Percentiles rank a stretch among this genome's conserved stretches.
These are phyloP conservation scores for Polydesmus complanatus DNA, from an alignment of 2,888 invertebrate species.

Conservation along the genomic window DNA sequence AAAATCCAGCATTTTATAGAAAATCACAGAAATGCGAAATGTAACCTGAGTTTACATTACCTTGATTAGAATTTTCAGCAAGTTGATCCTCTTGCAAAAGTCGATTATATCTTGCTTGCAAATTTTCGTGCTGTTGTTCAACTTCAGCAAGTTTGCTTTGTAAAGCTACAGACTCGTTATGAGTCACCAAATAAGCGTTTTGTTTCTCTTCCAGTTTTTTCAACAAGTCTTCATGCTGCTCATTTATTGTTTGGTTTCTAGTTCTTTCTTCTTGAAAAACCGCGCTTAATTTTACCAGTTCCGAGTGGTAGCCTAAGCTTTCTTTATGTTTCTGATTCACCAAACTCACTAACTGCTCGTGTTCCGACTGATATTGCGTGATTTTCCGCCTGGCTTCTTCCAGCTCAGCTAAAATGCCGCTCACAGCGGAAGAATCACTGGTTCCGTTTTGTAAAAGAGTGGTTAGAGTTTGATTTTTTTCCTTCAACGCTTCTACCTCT, in stretches of 20 bases:
- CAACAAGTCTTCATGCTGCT: conserved; percentile 28
- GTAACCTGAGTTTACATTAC: conserved; percentile 4
- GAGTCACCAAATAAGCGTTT: conserved; percentile 29
- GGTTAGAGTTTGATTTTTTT: conserved; percentile 31
- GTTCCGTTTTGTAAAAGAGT: conserved; percentile 28
- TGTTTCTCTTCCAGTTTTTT: conserved; percentile 33
- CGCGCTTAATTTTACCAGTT: conserved; percentile 55
- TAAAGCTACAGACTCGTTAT: conserved; percentile 30
- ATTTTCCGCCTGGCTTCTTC: background rate
- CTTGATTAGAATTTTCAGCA: no score
- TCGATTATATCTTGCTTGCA: conserved; percentile 20
- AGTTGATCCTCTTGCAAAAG: conserved; percentile 17
- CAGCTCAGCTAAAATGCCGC: background rate
- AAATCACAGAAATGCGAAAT: background rate
- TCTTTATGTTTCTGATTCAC: conserved; percentile 72
- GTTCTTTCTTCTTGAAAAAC: conserved; percentile 24
- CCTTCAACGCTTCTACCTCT: conserved; percentile 34
- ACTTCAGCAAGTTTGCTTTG: conserved; percentile 29
- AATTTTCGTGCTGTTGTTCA: conserved; percentile 28
- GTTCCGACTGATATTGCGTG: conserved; percentile 36
- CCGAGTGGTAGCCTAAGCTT: conserved; percentile 65
- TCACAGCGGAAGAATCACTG: background rate
- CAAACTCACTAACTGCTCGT: conserved; percentile 33
- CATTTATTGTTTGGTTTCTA: conserved; percentile 25
- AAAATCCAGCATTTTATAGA: background rate